Base-by-base conservation (phyloP, 2,113 vertebrate species). In the Beaufortia kweichowensis region DNA sequence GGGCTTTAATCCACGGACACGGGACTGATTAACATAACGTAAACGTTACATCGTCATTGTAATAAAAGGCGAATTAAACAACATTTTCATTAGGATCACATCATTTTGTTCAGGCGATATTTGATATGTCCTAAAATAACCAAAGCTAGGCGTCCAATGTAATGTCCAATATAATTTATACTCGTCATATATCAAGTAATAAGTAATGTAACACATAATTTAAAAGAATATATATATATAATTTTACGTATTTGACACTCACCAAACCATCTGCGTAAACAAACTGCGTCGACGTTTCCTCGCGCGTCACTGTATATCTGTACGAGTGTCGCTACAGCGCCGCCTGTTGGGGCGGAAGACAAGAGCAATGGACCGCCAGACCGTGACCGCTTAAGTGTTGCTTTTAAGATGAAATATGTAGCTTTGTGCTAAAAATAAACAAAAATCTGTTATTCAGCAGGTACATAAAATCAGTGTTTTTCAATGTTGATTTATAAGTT, bases 261-360 rank as follows among this genome's bases (percentile, higher is more conserved):
- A 71, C 69, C 53, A 28, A 59, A 71, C 21, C 31, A 19, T 28
- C 33, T 41, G 31, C 33, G 23, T 71, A 71, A 59, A 71, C 53
- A 39, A 39, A 39, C 35, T 39, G 23, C 69, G 21, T 55, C 46
- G 29, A 10, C 0, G 48, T 26, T 71, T 59, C n/a, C 33, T 56
- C 48, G n/a, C 23, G 6, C 21, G 33, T 57, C 12, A 59, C 33
- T 29, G 23, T 28, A 28, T 1, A 39, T 3, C 15, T 26, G 33
- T 6, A 17, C 9, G 33, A 28, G 14, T 14, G 14, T 4, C 15
- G 43, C 50, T 35, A 53, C n/a, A 56, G 68, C 53, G 69, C 53
- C 69, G 10, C 4, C 33, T 43, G 15, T n/a, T 41, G 19, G 69
- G 26, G 23, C 55, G 33, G 69, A 71, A 19, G 33, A n/a, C 3